Conservation (phyloP, 2,113 vertebrate genomes). For the Narcine bancroftii region DNA sequence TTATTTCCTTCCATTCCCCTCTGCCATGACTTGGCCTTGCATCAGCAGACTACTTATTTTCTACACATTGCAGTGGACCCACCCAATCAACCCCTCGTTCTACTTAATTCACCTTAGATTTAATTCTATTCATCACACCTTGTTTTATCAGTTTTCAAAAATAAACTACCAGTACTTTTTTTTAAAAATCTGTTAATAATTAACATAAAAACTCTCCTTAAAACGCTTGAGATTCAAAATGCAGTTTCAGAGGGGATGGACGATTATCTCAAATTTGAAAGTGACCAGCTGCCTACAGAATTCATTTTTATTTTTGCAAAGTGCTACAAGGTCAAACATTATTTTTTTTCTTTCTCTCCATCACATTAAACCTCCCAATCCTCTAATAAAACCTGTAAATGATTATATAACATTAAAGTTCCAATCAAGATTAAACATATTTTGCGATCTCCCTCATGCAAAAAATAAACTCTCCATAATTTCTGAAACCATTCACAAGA, state of each 20-base stretch:
- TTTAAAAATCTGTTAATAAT: neutral
- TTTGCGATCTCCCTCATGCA: neutral
- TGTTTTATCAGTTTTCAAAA: neutral
- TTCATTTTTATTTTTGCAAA: neutral
- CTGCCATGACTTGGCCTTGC: neutral
- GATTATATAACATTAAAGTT: neutral
- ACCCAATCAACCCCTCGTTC: neutral
- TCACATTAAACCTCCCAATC: neutral
- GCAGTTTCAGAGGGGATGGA: neutral
- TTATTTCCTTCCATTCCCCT: neutral
- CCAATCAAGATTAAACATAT: neutral
- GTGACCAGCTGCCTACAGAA: neutral
- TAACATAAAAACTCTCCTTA: neutral
- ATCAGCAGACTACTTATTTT: neutral
- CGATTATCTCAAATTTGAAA: neutral
- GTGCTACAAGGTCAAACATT: neutral
- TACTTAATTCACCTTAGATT: neutral
- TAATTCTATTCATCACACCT: neutral
- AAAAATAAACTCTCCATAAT: neutral
- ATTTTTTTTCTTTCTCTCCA: neutral
- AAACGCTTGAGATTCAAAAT: neutral
- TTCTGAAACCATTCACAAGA: neutral
- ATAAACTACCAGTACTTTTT: too few relatives aligned
- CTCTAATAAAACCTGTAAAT: neutral
- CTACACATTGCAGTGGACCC: too few relatives aligned